A percentile compares a stretch with the other conserved stretches of the same genome.
phyloP scores from a whole-genome alignment of 2,113 vertebrate species.

The Takifugu bimaculatus region DNA sequence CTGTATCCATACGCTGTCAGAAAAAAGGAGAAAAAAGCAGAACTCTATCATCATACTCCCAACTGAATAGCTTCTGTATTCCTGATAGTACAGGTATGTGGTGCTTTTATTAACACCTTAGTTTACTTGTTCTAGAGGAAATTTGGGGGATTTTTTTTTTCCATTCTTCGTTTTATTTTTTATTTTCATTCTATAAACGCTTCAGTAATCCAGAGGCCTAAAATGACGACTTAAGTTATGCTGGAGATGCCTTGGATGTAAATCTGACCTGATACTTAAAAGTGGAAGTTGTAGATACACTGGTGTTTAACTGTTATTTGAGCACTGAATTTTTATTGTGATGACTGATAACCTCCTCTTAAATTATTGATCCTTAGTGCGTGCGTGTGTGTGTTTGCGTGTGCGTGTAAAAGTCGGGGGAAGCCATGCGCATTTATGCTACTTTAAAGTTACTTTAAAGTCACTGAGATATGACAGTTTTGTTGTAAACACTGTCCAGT shows the following conservation, averaged over 20 bases:
- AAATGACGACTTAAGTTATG: too few relatives aligned
- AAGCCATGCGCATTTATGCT: slow-evolving; percentile 34
- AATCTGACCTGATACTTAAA: slow-evolving; percentile 1
- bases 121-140: slow-evolving; percentile 14
- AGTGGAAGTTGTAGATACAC: background rate
- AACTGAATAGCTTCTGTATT: slow-evolving; percentile 45
- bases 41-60: slow-evolving; percentile 12
- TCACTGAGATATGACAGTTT: slow-evolving; percentile 51
- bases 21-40: slow-evolving; percentile 24
- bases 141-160: background rate
- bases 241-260: background rate
- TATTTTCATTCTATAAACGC: too few relatives aligned
- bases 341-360: background rate
- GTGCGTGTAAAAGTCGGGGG: slow-evolving; percentile 31
- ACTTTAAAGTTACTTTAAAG: slow-evolving; percentile 30
- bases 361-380: background rate
- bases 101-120: slow-evolving; percentile 26
- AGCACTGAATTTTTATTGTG: slow-evolving; percentile 1
- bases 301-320: background rate
- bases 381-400: slow-evolving; percentile 38
- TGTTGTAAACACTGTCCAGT: slow-evolving; percentile 52
- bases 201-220: too few relatives aligned
- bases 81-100: slow-evolving; percentile 39
- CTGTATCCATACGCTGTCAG: slow-evolving; percentile 39
- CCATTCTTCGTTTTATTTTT: background rate